These are phyloP conservation scores for Pyralis farinalis DNA, from an alignment of 2,888 invertebrate genomes.

Conservation along the genomic window DNA sequence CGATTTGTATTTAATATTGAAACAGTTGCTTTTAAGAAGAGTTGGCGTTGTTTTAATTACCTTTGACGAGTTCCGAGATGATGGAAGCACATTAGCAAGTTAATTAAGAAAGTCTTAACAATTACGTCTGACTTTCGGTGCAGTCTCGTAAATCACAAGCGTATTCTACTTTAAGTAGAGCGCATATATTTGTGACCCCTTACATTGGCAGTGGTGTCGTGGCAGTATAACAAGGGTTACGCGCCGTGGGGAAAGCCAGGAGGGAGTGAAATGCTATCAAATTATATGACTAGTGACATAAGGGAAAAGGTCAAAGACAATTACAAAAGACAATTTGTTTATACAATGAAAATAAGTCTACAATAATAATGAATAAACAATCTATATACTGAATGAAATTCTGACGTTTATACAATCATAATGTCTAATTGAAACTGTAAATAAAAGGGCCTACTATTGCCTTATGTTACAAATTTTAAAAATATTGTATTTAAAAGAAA, in stretches of 20 bases:
- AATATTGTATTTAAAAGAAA: no score
- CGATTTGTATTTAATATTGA: no score
- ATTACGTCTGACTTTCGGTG: slow-evolving; percentile 4
- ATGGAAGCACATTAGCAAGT: slow-evolving; percentile 8
- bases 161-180: slow-evolving; percentile 2
- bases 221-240: slow-evolving; percentile 22
- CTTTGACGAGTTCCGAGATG: background rate
- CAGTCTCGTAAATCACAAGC: slow-evolving; percentile 2
- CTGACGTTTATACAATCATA: no score
- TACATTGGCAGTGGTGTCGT: slow-evolving; percentile 3
- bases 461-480: no score
- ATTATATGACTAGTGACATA: slow-evolving; percentile 26
- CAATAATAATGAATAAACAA: no score
- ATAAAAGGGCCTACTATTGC: no score
- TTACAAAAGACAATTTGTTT: background rate
- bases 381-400: no score
- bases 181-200: slow-evolving; percentile 4
- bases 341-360: no score
- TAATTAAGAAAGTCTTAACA: slow-evolving; percentile 11
- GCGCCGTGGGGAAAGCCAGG: slow-evolving; percentile 25
- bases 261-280: slow-evolving; percentile 34
- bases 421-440: no score
- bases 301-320: slow-evolving; percentile 32
- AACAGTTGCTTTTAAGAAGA: no score
- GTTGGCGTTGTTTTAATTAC: no score